Evolutionary conservation across 2,113 vertebrate species (phyloP).

Genomic region (Eubucco bourcierii): DNA sequence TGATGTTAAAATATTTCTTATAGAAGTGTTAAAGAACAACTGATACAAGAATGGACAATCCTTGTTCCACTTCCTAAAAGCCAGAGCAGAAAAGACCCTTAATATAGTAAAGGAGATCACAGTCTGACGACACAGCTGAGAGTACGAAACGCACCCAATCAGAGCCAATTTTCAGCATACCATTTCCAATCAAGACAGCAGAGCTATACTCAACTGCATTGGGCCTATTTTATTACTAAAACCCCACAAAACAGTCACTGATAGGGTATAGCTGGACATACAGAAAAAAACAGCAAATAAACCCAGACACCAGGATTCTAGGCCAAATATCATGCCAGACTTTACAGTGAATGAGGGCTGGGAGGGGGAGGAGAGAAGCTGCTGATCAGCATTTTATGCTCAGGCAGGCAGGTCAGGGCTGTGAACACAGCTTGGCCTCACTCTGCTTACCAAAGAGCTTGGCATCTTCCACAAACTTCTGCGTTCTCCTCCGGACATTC

Average conservation of each 20-base stretch:
- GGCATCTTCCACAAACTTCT: slow-evolving; percentile 90
- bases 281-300: background rate
- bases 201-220: background rate
- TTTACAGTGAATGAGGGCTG: background rate
- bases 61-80: background rate
- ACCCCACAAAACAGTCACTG: background rate
- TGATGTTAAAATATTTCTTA: background rate
- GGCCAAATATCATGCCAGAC: background rate
- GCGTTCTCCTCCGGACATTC: slow-evolving; percentile 81
- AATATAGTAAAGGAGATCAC: background rate
- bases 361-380: background rate
- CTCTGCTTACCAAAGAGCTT: slow-evolving; percentile 84
- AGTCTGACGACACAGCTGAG: background rate
- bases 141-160: background rate
- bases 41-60: background rate
- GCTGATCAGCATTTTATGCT: background rate
- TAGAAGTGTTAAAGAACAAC: background rate
- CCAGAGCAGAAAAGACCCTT: background rate
- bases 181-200: background rate
- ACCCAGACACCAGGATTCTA: background rate
- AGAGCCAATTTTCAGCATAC: background rate
- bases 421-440: background rate
- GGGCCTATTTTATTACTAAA: background rate
- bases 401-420: background rate
- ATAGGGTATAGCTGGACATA: background rate